Evolutionary conservation across 2,113 vertebrate species (phyloP).

Genomic region (Chitala chitala): DNA sequence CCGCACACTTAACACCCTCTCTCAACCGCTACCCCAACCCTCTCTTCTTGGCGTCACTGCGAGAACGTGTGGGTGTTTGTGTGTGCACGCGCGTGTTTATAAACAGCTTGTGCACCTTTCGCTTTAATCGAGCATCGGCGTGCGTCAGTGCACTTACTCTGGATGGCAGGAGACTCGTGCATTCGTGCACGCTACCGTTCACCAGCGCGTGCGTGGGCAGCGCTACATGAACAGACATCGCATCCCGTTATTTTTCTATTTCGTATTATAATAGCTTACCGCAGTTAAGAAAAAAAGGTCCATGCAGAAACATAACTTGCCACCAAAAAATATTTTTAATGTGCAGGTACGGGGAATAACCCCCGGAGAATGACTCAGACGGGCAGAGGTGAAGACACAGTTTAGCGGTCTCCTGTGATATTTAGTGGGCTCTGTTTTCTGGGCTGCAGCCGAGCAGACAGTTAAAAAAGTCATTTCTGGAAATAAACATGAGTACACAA

Average conservation of each 20-base stretch:
- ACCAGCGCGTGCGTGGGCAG: no score
- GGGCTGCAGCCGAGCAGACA: constrained; percentile 32
- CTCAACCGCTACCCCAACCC: constrained; percentile 12
- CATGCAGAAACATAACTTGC: not conserved
- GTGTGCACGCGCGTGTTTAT: not conserved
- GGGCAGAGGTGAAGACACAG: no score
- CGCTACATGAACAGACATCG: no score
- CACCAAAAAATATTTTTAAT: constrained; percentile 8
- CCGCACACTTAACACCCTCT: constrained; percentile 44
- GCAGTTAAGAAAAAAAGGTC: not conserved
- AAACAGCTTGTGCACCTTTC: not conserved
- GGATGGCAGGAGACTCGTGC: not conserved
- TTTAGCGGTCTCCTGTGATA: no score
- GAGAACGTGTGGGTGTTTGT: not conserved
- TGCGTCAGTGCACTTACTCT: constrained; percentile 31
- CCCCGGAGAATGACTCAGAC: no score
- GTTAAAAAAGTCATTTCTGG: constrained; percentile 52
- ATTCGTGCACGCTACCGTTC: no score
- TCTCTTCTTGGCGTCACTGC: not conserved
- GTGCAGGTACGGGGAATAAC: not conserved
- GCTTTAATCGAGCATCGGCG: constrained; percentile 37
- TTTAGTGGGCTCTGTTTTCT: not conserved
- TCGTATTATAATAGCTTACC: not conserved
- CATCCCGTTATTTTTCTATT: not conserved
- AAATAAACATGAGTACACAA: constrained; percentile 56